These are phyloP conservation scores for Andrena flavipes DNA, from an alignment of 2,888 invertebrate species.

Conservation along the genomic window DNA sequence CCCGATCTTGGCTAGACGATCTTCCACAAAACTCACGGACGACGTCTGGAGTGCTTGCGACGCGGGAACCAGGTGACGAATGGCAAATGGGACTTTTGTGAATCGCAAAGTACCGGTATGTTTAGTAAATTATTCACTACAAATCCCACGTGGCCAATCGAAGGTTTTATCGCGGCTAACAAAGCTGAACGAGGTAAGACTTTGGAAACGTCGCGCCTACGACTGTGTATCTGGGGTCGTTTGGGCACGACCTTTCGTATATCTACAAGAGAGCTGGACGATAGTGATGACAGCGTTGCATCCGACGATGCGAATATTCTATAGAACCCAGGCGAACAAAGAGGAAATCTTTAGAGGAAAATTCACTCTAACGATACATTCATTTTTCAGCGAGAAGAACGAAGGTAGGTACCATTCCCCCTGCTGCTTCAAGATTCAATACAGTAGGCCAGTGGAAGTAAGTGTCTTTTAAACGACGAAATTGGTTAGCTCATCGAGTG, in stretches of 20 bases:
- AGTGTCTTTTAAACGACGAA: neutral
- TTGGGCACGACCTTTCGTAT: slow-evolving; percentile 69
- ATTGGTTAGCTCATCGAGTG: neutral
- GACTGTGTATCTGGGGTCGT: slow-evolving; percentile 71
- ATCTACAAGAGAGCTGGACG: slow-evolving; percentile 60
- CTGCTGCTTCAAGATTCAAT: neutral
- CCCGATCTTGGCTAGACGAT: too few species aligned
- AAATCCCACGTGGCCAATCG: neutral
- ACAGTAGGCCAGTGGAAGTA: neutral
- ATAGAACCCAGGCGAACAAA: neutral
- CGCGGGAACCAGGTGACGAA: neutral
- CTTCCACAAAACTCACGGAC: too few species aligned
- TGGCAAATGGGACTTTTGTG: neutral
- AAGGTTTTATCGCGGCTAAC: neutral
- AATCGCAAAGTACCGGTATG: neutral
- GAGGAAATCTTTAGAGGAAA: neutral
- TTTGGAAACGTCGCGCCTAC: slow-evolving; percentile 65
- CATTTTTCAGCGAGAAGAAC: too few species aligned
- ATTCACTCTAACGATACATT: neutral
- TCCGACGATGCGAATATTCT: slow-evolving; percentile 20
- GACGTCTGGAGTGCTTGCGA: neutral
- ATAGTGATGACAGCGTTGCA: slow-evolving; percentile 59
- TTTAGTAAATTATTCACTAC: neutral
- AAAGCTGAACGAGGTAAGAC: neutral
- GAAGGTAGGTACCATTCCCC: neutral